Conservation (phyloP, 2,113 vertebrate species). For the Peucedramus taeniatus region DNA sequence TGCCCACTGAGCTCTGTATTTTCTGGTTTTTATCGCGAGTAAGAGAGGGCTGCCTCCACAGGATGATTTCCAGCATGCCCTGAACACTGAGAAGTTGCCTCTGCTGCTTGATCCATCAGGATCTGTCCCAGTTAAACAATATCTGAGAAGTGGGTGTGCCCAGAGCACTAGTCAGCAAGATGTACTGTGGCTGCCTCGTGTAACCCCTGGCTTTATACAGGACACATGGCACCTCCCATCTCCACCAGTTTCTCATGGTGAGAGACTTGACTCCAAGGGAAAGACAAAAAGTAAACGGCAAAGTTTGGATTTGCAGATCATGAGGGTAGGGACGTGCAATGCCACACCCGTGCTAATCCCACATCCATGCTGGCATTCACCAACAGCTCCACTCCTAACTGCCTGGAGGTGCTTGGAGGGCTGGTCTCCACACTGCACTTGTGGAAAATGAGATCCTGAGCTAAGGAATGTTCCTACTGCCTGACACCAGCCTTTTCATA, state of each 20-base stretch:
- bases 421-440: not conserved
- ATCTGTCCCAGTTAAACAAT: not conserved
- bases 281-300: not conserved
- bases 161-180: not conserved
- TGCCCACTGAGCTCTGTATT: not conserved
- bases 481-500: not conserved
- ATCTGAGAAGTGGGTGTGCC: not conserved
- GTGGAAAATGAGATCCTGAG: not conserved
- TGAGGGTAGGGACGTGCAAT: not conserved
- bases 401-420: not conserved
- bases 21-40: not conserved
- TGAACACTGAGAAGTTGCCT: not conserved
- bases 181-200: not conserved
- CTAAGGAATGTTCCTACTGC: not conserved
- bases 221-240: not conserved
- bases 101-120: not conserved
- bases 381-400: not conserved
- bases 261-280: not conserved
- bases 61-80: not conserved
- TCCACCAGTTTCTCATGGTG: not conserved
- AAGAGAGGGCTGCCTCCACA: not conserved
- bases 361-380: not conserved
- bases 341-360: not conserved
- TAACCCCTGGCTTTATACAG: rapidly evolving
- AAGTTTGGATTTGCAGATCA: not conserved